These are phyloP conservation scores for Puntigrus tetrazona DNA, from an alignment of 2,113 vertebrate species.

Conservation along the genomic window DNA sequence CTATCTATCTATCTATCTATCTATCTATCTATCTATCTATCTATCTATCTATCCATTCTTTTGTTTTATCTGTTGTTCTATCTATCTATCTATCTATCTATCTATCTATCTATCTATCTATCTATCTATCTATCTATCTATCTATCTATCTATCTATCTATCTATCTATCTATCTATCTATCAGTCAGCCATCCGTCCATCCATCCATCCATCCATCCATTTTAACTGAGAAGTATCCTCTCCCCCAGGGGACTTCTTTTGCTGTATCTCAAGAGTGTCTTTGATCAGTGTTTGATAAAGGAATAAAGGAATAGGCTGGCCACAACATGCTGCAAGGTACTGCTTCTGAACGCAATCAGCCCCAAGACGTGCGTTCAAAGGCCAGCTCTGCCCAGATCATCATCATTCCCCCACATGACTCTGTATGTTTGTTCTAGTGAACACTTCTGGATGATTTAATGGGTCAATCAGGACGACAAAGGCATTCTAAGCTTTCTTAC, in stretches of 20 bases:
- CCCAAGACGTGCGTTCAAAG: neutral
- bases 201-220: neutral
- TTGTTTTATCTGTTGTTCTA: neutral
- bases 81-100: neutral
- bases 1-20: no score
- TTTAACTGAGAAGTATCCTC: neutral
- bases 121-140: no score
- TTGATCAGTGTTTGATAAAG: slow-evolving; percentile 26
- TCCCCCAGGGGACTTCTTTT: neutral
- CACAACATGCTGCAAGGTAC: neutral
- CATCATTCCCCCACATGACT: neutral
- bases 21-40: neutral
- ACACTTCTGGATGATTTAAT: slow-evolving; percentile 18
- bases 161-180: neutral
- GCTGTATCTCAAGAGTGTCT: neutral
- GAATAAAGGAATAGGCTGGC: neutral
- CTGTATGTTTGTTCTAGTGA: slow-evolving; percentile 21
- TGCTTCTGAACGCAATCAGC: slow-evolving; percentile 15
- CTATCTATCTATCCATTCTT: no score
- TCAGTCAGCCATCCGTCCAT: neutral
- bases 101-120: neutral
- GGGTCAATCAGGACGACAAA: slow-evolving; percentile 11
- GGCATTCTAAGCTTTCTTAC: neutral
- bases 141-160: neutral
- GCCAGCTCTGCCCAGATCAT: neutral